Conservation (phyloP, 2,113 vertebrate genomes). For the Heterocephalus glaber region DNA sequence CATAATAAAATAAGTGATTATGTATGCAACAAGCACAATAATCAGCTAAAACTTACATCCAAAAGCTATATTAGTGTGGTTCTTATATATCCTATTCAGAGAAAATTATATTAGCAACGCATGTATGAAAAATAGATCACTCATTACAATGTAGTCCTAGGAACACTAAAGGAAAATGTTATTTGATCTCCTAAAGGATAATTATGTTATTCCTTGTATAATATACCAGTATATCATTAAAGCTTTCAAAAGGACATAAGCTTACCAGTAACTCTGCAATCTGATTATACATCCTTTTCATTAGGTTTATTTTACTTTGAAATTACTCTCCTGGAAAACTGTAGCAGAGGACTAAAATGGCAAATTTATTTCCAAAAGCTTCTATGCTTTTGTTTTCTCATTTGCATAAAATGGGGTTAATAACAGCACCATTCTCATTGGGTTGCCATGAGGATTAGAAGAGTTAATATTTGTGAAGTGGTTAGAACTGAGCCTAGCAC, state of each 20-base stretch:
- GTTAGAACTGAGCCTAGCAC: background rate
- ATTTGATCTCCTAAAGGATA: background rate
- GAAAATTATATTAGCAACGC: background rate
- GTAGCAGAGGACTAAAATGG: background rate
- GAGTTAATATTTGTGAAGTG: background rate
- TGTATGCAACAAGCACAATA: background rate
- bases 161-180: background rate
- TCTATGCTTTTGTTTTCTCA: background rate
- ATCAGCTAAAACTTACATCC: background rate
- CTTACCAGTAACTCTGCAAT: constrained; percentile 17
- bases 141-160: background rate
- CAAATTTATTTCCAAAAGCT: constrained; percentile 10
- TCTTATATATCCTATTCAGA: background rate
- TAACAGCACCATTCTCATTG: background rate
- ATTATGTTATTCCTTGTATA: background rate
- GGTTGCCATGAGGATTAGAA: background rate
- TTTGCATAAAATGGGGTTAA: constrained; percentile 12
- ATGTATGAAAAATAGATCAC: background rate
- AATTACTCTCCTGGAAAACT: constrained; percentile 11
- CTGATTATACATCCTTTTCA: background rate
- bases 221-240: constrained; percentile 14
- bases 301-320: constrained; percentile 32
- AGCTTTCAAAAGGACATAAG: background rate
- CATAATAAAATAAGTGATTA: background rate
- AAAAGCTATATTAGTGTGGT: background rate